phyloP scores from a whole-genome alignment of 2,113 vertebrate species.

The Sakesphorus luctuosus region DNA sequence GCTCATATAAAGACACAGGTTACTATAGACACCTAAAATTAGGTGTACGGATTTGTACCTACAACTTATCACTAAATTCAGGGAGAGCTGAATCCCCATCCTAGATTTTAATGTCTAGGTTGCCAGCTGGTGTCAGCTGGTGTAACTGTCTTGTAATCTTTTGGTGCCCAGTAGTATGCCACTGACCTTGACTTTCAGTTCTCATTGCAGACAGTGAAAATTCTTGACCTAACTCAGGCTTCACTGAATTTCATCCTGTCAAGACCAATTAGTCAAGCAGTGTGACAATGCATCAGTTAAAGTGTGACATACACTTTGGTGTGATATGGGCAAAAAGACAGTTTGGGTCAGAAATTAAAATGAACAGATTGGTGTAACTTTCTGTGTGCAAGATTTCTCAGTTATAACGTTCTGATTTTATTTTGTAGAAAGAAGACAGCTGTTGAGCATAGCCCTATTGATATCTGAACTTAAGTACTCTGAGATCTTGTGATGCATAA shows the following conservation, averaged over 20 bases:
- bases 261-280: neutral
- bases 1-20: neutral
- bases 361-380: neutral
- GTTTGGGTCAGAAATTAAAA: conserved; percentile 25
- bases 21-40: neutral
- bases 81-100: neutral
- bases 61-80: neutral
- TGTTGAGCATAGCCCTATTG: neutral
- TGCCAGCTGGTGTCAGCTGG: neutral
- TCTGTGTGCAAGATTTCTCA: neutral
- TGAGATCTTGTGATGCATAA: neutral
- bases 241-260: neutral
- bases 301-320: neutral
- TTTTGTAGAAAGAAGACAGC: neutral
- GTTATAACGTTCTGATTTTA: neutral
- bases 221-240: neutral
- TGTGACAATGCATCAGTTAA: neutral
- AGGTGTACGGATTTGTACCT: neutral
- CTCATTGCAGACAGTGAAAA: neutral
- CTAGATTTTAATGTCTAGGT: neutral
- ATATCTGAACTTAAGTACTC: neutral
- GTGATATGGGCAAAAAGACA: neutral
- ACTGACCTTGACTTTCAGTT: neutral
- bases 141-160: neutral
- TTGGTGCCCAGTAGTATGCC: neutral